Evolutionary conservation across 2,797 vertebrate species (phyloP), one percentile per base, ranked within the genome.

Genomic region (Xenentodon cancila): DNA sequence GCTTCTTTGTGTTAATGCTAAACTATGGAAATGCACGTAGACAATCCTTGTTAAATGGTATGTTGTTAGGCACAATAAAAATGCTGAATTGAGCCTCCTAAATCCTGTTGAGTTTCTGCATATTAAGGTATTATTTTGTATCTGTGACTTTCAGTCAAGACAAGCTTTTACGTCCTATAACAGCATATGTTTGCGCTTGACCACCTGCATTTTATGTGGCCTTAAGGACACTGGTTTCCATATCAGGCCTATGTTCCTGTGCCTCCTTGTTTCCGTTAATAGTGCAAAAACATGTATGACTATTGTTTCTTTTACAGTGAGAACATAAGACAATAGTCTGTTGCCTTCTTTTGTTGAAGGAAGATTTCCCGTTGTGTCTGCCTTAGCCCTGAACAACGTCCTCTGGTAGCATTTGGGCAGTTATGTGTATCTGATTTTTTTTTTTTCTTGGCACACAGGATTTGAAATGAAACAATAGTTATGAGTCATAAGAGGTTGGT

Each of bases 231-330:
- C 12, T 40, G 13, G 12, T 62, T 50, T 71, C 51, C 43, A 22
- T 58, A 48, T 61, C 30, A 54, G 22, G 46, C 16, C 42, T 25
- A 12, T 37, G 16, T 25, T 45, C 19, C 16, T 53, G 27, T 69
- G 56, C 63, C 30, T 64, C 30, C 16, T 59, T 0, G 64, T 65
- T 78, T 79, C 71, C 56, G 19, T 25, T 64, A 40, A 68, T 72
- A 42, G 55, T n/a, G 51, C 18, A 63, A 5, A 81, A 80, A 68
- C 49, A 76, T 51, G 37, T 52, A 51, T 60, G 47, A 13, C 60
- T 18, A 83, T 87, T 84, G 76, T 85, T 87, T 56, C 44, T 70
- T 40, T 51, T 67, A 50, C 53, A 55, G 20, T 8, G 59, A 21
- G 20, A 49, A 53, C 56, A 58, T 52, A 22, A 53, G 52, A 64